Conservation (phyloP, 2,113 vertebrate species). For the Toxostoma redivivum region DNA sequence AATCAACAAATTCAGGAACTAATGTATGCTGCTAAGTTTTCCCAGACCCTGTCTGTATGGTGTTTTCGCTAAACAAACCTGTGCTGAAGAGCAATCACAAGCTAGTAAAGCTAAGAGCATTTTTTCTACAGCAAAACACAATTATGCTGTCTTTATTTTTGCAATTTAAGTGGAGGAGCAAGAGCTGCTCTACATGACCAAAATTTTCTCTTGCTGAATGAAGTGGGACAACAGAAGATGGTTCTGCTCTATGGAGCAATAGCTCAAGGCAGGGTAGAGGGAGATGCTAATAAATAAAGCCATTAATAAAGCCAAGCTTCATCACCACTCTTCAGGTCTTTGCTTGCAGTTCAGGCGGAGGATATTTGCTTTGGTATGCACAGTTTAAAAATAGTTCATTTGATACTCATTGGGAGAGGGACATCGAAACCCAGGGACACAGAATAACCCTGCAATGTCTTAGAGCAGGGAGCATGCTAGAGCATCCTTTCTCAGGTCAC, state of each 20-base stretch:
- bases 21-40: not conserved
- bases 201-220: not conserved
- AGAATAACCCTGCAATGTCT: not conserved
- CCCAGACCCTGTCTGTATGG: not conserved
- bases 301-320: not conserved
- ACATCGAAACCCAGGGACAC: not conserved
- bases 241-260: not conserved
- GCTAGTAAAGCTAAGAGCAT: not conserved
- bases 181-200: not conserved
- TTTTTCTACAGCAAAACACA: not conserved
- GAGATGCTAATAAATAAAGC: not conserved
- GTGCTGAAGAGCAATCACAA: not conserved
- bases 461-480: not conserved
- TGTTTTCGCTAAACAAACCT: constrained; percentile 37
- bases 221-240: not conserved
- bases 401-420: not conserved
- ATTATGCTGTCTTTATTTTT: not conserved
- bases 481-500: not conserved
- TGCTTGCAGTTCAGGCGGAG: not conserved
- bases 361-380: not conserved
- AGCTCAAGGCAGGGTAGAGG: not conserved
- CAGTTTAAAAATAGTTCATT: not conserved
- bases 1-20: not conserved
- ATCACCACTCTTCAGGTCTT: not conserved
- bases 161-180: not conserved